These are phyloP conservation scores for Mechanitis mazaeus DNA, from an alignment of 2,888 invertebrate species.

Conservation along the genomic window DNA sequence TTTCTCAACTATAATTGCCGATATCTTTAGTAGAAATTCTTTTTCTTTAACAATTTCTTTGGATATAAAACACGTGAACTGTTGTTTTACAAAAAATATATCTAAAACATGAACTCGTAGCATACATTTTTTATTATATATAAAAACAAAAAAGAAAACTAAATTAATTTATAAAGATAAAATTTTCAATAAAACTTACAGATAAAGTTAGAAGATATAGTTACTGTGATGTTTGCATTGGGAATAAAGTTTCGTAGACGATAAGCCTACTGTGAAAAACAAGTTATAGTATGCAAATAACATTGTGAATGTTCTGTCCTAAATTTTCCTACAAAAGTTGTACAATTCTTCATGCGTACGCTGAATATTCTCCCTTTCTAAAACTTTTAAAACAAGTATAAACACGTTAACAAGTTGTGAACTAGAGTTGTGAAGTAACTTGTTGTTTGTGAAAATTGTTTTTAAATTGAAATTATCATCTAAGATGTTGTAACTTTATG, in stretches of 20 bases:
- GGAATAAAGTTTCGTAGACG: constrained; percentile 1
- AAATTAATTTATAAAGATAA: background rate
- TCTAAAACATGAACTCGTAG: too few species aligned
- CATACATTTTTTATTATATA: background rate
- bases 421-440: constrained; percentile 7
- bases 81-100: too few species aligned
- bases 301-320: constrained; percentile 1
- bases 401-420: constrained; percentile 15
- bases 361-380: constrained; percentile 6
- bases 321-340: constrained; percentile 4
- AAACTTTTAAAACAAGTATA: constrained; percentile 17
- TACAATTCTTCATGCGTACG: constrained; percentile 4
- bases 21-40: background rate
- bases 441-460: constrained; percentile 9
- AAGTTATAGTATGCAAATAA: constrained; percentile 6
- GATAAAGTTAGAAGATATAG: background rate
- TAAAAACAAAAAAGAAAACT: background rate
- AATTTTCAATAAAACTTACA: background rate
- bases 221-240: constrained; percentile 1
- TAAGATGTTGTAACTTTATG: too few species aligned
- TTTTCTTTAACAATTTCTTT: background rate
- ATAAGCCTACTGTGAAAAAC: constrained; percentile 3
- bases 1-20: constrained; percentile 1
- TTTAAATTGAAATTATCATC: too few species aligned
- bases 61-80: too few species aligned